Evolutionary conservation across 1,140 invertebrate genomes (phyloP).

Genomic region (Aphaenogaster floridana): DNA sequence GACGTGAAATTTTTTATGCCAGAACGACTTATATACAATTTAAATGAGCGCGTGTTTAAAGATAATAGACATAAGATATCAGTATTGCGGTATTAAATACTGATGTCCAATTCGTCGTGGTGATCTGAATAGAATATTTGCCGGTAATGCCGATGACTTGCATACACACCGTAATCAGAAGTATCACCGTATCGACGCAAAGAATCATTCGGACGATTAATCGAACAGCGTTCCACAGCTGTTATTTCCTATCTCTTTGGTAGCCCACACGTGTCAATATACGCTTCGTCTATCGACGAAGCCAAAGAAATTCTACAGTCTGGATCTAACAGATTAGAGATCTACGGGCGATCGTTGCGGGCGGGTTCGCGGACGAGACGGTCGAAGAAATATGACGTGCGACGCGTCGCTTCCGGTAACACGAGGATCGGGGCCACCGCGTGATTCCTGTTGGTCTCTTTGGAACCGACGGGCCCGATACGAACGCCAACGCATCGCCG

Average conservation of each 20-base stretch:
- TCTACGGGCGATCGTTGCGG: not conserved
- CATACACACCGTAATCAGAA: not conserved
- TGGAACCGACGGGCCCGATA: not conserved
- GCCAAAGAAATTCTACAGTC: constrained; percentile 9
- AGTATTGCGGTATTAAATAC: constrained; percentile 8
- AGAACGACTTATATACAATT: not conserved
- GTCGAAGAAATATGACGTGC: constrained; percentile 34
- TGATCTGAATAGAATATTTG: not conserved
- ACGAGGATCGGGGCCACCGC: not conserved
- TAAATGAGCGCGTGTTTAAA: not conserved
- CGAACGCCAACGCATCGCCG: not conserved
- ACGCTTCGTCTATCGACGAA: not conserved
- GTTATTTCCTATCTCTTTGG: not conserved
- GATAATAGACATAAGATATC: not conserved
- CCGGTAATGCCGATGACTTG: not conserved
- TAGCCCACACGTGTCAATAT: not conserved
- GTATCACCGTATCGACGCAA: not conserved
- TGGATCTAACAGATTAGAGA: constrained; percentile 23
- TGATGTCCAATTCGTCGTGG: not conserved
- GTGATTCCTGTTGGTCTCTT: constrained; percentile 29
- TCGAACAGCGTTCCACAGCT: not conserved
- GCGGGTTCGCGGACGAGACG: constrained; percentile 9
- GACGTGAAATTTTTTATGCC: not conserved
- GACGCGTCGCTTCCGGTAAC: constrained; percentile 41
- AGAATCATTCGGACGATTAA: not conserved